Evolutionary conservation across 2,888 invertebrate species (phyloP).

Genomic region (Teinopalpus imperialis): DNA sequence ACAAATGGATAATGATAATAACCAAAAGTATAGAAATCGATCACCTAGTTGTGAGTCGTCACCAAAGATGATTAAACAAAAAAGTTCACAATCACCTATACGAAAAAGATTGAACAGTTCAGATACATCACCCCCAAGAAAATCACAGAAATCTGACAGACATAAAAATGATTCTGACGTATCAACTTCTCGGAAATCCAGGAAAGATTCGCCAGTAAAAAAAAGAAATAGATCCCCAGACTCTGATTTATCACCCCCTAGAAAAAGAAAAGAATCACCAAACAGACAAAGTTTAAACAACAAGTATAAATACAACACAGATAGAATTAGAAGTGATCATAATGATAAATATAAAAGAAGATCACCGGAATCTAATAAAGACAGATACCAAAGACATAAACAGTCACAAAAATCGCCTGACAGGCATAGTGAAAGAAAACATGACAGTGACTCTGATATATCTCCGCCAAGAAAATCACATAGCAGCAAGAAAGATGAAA

Average conservation of each 20-base stretch:
- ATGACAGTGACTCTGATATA: slow-evolving; percentile 49
- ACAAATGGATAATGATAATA: slow-evolving; percentile 29
- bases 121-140: slow-evolving; percentile 42
- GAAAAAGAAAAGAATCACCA: slow-evolving; percentile 35
- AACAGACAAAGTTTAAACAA: slow-evolving; percentile 26
- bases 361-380: slow-evolving; percentile 7
- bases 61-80: slow-evolving; percentile 29
- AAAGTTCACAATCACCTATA: slow-evolving; percentile 2
- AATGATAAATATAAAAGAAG: slow-evolving; percentile 1
- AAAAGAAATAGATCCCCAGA: slow-evolving; percentile 36
- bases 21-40: slow-evolving; percentile 22
- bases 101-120: slow-evolving; percentile 30
- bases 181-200: slow-evolving; percentile 50
- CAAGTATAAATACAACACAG: slow-evolving; percentile 8
- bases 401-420: slow-evolving; percentile 17
- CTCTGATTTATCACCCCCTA: slow-evolving; percentile 52
- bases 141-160: slow-evolving; percentile 29
- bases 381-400: slow-evolving; percentile 8
- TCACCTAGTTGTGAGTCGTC: slow-evolving; percentile 27
- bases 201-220: slow-evolving; percentile 33
- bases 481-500: slow-evolving; percentile 36
- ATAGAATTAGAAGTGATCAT: slow-evolving; percentile 19
- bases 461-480: slow-evolving; percentile 49
- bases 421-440: slow-evolving; percentile 33
- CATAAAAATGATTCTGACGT: slow-evolving; percentile 42